Percentiles rank a stretch among this genome's conserved stretches.
These are phyloP conservation scores for Vulpes ferrilata DNA, from an alignment of 2,113 vertebrate species.

Conservation along the genomic window DNA sequence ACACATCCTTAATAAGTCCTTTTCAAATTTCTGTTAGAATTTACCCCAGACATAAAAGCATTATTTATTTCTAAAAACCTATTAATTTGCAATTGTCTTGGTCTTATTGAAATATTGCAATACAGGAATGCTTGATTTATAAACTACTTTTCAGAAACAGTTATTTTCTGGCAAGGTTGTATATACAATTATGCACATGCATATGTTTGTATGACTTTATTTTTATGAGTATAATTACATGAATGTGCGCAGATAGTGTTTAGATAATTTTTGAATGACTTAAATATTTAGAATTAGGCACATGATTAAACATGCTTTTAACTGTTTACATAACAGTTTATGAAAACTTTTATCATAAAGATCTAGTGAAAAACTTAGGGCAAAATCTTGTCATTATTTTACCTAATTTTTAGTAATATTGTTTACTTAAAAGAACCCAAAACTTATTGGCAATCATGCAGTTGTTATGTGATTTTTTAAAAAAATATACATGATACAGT, in stretches of 20 bases:
- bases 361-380: not conserved
- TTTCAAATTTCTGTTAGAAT: conserved; percentile 1
- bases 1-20: not conserved
- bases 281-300: not conserved
- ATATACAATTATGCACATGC: not conserved
- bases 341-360: not conserved
- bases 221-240: not conserved
- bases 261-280: not conserved
- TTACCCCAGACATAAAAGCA: not conserved
- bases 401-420: not conserved
- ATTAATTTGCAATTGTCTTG: not conserved
- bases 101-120: not conserved
- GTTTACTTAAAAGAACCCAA: not conserved
- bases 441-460: not conserved
- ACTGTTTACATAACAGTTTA: not conserved
- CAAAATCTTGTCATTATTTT: not conserved
- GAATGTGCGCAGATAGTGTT: not conserved
- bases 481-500: not conserved
- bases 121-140: not conserved
- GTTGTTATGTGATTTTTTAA: not conserved
- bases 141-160: not conserved
- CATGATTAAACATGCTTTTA: not conserved
- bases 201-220: not conserved
- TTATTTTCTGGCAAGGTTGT: not conserved
- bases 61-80: not conserved